Evolutionary conservation across 2,888 invertebrate genomes (phyloP), one percentile per base, ranked within the genome.

Genomic region (Philhelius pedissequus): DNA sequence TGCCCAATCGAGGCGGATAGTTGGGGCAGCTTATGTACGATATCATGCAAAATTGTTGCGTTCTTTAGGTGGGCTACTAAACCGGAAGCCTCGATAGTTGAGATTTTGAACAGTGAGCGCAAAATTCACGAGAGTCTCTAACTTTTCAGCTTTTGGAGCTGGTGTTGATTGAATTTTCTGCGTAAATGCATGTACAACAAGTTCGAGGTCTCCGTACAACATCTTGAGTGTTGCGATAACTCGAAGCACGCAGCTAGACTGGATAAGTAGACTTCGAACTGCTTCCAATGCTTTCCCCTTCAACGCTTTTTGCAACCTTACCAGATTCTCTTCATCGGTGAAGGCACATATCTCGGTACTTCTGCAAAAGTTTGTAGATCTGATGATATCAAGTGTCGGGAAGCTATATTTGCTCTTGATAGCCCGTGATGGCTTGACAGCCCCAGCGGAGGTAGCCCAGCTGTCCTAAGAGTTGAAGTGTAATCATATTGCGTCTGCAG

Each of bases 241-340:
- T 4, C 58, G 48, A 9, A n/a, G 48, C 45, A 71, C 56, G 15
- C 58, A 71, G 27, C 35, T 71, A 6, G 58, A 35, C 3, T 30
- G 30, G 7, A 64, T 9, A 1, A 45, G 18, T 1, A 18, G 30
- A 3, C 25, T 20, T 58, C 60, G 30, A 8, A 71, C 48, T 1
- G 58, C 71, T 25, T 48, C 58, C 1, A 71, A 22, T 1, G 71
- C 48, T 43, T 71, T 48, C 2, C 48, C 58, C n/a, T 60, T 71
- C 6, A 70, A 22, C 1, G 48, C 38, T 11, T 25, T 71, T 15
- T 71, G 71, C 11, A 58, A 32, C 15, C 70, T 45, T 9, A 71
- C 30, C 25, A 71, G 25, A n/a, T 71, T 71, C 13, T 71, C 58
- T 35, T 71, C 70, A 11, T 58, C 70, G 1, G 22, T 32, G 15